Base-by-base conservation (phyloP, 2,888 invertebrate genomes). In the Hyposoter dolosus region DNA sequence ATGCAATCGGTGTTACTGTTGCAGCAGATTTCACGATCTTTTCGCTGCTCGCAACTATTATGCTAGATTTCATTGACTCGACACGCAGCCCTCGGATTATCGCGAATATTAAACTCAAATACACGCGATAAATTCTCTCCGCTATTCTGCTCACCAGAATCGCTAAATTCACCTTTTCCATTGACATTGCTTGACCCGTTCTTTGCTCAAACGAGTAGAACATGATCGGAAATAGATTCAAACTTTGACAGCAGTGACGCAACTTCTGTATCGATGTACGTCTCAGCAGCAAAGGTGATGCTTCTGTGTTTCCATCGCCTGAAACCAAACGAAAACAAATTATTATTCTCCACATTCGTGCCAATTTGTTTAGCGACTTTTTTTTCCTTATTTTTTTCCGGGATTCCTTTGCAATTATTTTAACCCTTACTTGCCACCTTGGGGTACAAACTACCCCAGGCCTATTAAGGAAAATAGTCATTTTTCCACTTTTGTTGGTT, bases 171-270 rank as follows among this genome's bases (percentile, higher is more conserved):
- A 94, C 84, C 85, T 93, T 94, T 19, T 65, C 63, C 56, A 90
- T 89, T 0, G 91, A 91, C 6, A 93, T 45, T 3, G 92, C 92
- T 60, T 92, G 93, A 12, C 92, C 92, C 79, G 93, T 94, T 0
- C 92, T 91, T 72, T 93, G 92, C 15, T 91, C 93, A 77, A 93
- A 92, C 17, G 94, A 92, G 77, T 94, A 93, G 2, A 94, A 90
- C n/a, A 94, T 88, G 75, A 93, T 94, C 4, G 94, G 93, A 65
- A 94, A 90, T 19, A 94, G 90, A 79, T 93, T 93, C n/a, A 94
- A 82, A 88, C 94, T 94, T 87, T 94, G 94, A 65, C 94, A 94
- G 65, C 94, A 94, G 82, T 94, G 94, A 19, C 93, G 93, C 40
- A 94, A 91, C 82, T 91, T 93, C 77, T 94, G 93, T 90, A 94